A percentile compares a stretch with the other conserved stretches of the same genome.
These are phyloP conservation scores for Drosophila elegans DNA, from an alignment of 1,140 invertebrate genomes.

Conservation along the genomic window DNA sequence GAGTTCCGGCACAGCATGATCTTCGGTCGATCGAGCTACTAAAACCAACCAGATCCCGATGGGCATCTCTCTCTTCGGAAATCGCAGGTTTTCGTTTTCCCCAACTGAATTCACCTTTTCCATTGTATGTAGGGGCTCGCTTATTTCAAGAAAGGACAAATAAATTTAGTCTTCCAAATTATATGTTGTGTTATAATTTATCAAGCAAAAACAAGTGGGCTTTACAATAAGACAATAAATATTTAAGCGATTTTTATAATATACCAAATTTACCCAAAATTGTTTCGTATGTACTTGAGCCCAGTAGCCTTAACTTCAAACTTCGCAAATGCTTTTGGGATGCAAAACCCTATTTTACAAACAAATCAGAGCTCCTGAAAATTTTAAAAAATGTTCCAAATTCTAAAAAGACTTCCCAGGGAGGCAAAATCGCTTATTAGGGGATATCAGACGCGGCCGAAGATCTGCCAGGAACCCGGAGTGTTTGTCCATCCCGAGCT, in stretches of 20 bases:
- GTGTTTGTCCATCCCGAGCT: constrained; percentile 22
- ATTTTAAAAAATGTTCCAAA: constrained; percentile 4
- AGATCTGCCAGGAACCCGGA: neutral
- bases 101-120: neutral
- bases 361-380: constrained; percentile 1
- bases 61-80: no score
- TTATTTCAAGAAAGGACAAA: neutral
- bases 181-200: neutral
- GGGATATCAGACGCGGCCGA: neutral
- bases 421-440: neutral
- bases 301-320: neutral
- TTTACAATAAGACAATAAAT: no score
- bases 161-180: constrained; percentile 1
- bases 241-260: no score
- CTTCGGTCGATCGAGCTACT: constrained; percentile 38
- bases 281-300: no score
- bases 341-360: neutral
- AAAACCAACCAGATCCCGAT: neutral
- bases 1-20: constrained; percentile 63
- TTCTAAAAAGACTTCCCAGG: neutral
- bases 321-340: constrained; percentile 2
- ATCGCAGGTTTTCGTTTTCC: neutral
- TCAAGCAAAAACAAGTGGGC: no score
- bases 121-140: neutral
- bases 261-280: no score